These are phyloP conservation scores for Vimba vimba DNA, from an alignment of 2,113 vertebrate genomes.

Conservation along the genomic window DNA sequence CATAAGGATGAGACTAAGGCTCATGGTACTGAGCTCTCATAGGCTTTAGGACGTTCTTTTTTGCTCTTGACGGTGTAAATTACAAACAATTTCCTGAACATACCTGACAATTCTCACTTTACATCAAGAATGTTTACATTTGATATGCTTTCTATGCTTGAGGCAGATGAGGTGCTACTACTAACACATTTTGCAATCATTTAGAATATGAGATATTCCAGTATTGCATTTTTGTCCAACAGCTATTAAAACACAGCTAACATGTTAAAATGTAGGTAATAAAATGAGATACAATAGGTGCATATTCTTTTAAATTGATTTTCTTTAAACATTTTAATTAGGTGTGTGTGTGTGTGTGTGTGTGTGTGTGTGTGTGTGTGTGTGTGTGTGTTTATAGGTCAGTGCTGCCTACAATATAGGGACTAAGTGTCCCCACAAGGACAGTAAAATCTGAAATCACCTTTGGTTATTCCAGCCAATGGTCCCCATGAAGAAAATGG, in stretches of 20 bases:
- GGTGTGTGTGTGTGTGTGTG: too few species aligned
- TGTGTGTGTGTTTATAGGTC: not conserved
- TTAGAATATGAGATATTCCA: not conserved
- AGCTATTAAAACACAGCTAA: not conserved
- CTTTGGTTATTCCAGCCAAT: not conserved
- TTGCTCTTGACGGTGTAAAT: conserved; percentile 37
- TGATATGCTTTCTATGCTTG: not conserved
- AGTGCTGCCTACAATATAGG: not conserved
- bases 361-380: not conserved
- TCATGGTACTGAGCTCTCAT: conserved; percentile 11
- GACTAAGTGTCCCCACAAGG: not conserved
- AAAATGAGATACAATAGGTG: not conserved
- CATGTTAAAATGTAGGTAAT: not conserved
- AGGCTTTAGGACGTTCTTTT: conserved; percentile 17
- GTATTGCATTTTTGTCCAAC: not conserved
- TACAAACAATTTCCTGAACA: conserved; percentile 21
- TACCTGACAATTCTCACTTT: conserved; percentile 24
- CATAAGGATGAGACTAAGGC: not conserved
- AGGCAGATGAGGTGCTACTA: not conserved
- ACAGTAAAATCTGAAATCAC: not conserved
- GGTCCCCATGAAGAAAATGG: not conserved
- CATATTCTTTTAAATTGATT: not conserved
- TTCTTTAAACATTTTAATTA: not conserved
- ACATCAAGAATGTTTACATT: not conserved
- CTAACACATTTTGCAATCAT: not conserved